These are phyloP conservation scores for Pteropus rufus DNA, from an alignment of 2,797 vertebrate species.

Conservation along the genomic window DNA sequence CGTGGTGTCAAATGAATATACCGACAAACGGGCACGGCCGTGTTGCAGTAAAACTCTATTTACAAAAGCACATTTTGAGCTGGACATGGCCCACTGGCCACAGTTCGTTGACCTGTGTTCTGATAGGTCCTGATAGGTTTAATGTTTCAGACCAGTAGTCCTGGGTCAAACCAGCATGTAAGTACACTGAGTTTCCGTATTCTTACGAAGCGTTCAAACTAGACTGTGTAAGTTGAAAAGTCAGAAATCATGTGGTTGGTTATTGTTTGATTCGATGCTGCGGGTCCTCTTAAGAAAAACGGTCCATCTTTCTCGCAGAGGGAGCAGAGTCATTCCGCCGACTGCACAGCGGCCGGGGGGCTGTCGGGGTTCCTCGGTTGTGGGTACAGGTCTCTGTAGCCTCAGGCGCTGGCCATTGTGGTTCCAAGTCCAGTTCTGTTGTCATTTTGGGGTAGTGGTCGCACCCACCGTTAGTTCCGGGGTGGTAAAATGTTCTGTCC, in stretches of 20 bases:
- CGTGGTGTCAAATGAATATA: too few species aligned
- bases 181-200: neutral
- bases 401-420: accelerated
- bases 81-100: accelerated
- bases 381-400: accelerated
- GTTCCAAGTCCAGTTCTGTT: accelerated
- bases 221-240: neutral
- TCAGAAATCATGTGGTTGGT: neutral
- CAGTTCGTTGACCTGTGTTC: accelerated
- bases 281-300: too few species aligned
- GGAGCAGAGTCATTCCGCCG: neutral
- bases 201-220: neutral
- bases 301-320: neutral
- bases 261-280: too few species aligned
- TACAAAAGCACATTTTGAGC: accelerated
- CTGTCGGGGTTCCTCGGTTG: accelerated
- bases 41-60: neutral
- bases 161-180: neutral
- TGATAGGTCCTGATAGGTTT: accelerated
- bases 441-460: accelerated
- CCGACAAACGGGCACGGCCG: neutral
- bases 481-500: accelerated
- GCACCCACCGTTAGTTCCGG: neutral
- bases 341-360: accelerated
- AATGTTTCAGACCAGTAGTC: neutral